Evolutionary conservation across 2,888 invertebrate species (phyloP), one percentile per base, ranked within the genome.

Genomic region (Polyommatus icarus): DNA sequence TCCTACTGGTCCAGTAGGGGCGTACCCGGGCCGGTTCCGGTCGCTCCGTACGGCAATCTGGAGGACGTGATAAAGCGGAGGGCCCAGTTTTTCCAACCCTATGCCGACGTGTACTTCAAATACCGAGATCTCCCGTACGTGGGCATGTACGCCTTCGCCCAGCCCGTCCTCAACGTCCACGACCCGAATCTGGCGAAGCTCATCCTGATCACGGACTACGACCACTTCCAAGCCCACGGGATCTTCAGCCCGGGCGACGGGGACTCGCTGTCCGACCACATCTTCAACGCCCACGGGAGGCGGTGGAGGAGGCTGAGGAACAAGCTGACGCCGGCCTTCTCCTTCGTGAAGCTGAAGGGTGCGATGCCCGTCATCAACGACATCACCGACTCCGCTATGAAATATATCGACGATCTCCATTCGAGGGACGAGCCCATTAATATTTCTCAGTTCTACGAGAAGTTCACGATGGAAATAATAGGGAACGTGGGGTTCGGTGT

Each of bases 311-410:
- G 90, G 76, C 86, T 96, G 40, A 91, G 97, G 20, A 82, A 93
- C 0, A 96, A 96, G 82, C 87, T 97, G 83, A 95, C 96, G 0
- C 96, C 96, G 0, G 95, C 95, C 0, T 97, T 96, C 84, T 95
- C 96, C 0, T 94, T 96, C 0, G 96, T 95, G 8, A 96, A 96
- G 87, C 87, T 97, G 76, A 96, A 95, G 85, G 93, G 88, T 1
- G 96, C 96, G 95, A 96, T 95, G 82, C 90, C 91, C 0, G 93
- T 95, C 0, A 94, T 96, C 15, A 91, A 95, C 67, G 89, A 94
- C 57, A 95, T 96, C 78, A 95, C 95, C 0, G 87, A 92, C 15
- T 91, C 95, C 78, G 91, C 96, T 81, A 85, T 93, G 1, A 84
- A 87, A 6, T 92, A 95, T 78, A 88, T 95, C 8, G 86, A 90